Evolutionary conservation across 2,113 vertebrate genomes (phyloP), one percentile per base, ranked within the genome.

Genomic region (Periophthalmodon schlosseri): DNA sequence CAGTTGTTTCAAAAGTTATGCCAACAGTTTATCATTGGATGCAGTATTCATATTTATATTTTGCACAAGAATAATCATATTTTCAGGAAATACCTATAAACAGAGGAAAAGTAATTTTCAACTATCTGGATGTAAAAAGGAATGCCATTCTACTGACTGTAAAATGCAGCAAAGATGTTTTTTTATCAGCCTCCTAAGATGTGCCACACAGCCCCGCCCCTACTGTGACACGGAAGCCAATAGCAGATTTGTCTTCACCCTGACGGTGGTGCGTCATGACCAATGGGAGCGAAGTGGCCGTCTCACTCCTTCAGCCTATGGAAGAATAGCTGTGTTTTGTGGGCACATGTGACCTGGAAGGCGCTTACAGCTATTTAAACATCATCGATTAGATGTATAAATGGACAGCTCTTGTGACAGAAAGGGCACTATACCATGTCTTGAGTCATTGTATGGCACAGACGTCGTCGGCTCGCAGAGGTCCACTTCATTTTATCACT

Each of bases 311-410:
- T 66, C 58, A 72, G 74, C 75, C 66, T 70, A 52, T 73, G 14
- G 50, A 82, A 71, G 79, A 81, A 84, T 83, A 84, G 75, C 54
- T 84, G 58, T 64, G 74, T 82, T 81, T 63, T 77, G 84, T 78
- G 89, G 81, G 67, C 77, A 81, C 89, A 91, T 89, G 89, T 93
- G 90, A 92, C 80, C 81, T 39, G 21, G 70, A 56, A 79, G 78
- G 89, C 84, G 87, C 85, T 91, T 68, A 54, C 81, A 80, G 91
- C 69, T 91, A 91, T 92, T 92, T 93, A 92, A 93, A 84, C 81
- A 83, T 72, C 84, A 80, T 74, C 80, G 57, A 84, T 54, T 64
- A 71, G 83, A 75, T 78, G 67, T 76, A 68, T 82, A 81, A 84
- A 81, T 89, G 87, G 88, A 89, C 80, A 84, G 80, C 87, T 84